These are phyloP conservation scores for Epsilonema sp. DNA, from an alignment of 2,888 invertebrate species.

Conservation along the genomic window DNA sequence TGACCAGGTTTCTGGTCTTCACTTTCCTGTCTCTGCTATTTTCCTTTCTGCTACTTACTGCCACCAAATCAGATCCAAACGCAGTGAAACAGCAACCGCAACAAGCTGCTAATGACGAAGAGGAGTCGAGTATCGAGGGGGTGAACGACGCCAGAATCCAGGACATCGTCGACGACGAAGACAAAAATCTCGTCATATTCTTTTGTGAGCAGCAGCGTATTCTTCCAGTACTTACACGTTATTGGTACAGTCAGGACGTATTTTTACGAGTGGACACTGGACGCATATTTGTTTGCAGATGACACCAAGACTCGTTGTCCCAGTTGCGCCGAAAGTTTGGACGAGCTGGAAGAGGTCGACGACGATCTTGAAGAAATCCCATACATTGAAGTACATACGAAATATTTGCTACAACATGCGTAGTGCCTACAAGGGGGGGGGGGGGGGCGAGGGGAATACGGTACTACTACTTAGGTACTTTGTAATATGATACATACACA, in stretches of 20 bases:
- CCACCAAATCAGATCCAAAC: background rate
- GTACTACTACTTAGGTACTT: too few relatives aligned
- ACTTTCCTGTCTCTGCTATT: background rate
- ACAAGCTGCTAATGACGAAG: slow-evolving; percentile 55
- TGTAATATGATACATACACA: too few relatives aligned
- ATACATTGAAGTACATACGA: slow-evolving; percentile 26
- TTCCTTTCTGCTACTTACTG: background rate
- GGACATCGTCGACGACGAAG: slow-evolving; percentile 76
- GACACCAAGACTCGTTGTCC: slow-evolving; percentile 51
- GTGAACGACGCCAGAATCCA: slow-evolving; percentile 90
- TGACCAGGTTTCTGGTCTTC: too few relatives aligned
- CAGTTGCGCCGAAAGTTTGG: slow-evolving; percentile 59
- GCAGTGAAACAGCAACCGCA: background rate
- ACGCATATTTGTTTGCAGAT: slow-evolving; percentile 14
- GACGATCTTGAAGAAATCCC: slow-evolving; percentile 49
- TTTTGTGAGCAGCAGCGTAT: slow-evolving; percentile 81
- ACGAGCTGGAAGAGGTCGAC: slow-evolving; percentile 74
- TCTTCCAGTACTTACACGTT: too few relatives aligned
- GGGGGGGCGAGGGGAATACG: too few relatives aligned
- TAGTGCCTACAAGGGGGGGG: too few relatives aligned
- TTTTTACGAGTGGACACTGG: too few relatives aligned
- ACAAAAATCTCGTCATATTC: slow-evolving; percentile 79
- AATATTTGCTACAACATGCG: too few relatives aligned
- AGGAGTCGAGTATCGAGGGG: slow-evolving; percentile 76
- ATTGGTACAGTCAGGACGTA: too few relatives aligned